Evolutionary conservation across 2,797 vertebrate genomes (phyloP).

Genomic region (Enteromius paludinosus): DNA sequence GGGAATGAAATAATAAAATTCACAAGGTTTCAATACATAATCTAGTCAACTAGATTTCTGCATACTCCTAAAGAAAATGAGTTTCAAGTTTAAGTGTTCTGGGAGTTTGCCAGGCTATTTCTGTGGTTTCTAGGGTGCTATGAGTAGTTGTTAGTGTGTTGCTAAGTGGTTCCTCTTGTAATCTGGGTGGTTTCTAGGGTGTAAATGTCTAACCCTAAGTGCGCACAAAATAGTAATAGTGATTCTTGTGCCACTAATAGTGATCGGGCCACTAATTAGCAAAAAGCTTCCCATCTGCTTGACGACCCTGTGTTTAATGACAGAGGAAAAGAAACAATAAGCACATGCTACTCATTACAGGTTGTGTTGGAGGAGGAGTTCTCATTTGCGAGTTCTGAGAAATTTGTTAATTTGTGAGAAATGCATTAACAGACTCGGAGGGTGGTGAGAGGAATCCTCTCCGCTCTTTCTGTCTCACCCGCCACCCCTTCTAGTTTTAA

Average conservation of each 20-base stretch:
- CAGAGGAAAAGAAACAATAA: background rate
- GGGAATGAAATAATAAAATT: constrained; percentile 10
- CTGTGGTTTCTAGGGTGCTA: background rate
- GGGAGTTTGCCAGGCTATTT: background rate
- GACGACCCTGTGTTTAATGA: background rate
- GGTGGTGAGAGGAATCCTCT: constrained; percentile 22
- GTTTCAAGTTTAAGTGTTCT: background rate
- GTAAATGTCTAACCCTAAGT: background rate
- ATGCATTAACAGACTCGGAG: background rate
- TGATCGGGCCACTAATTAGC: constrained; percentile 6
- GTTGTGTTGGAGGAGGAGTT: constrained; percentile 11
- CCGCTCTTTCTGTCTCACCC: background rate
- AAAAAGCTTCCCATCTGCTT: background rate
- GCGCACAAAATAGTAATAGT: background rate
- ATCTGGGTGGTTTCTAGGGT: background rate
- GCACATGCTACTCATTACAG: constrained; percentile 23
- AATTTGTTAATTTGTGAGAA: constrained; percentile 30
- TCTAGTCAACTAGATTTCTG: background rate
- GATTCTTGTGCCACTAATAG: no score
- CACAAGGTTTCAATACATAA: background rate
- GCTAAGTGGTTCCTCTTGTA: background rate
- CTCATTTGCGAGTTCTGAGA: constrained; percentile 9
- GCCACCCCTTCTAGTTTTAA: background rate
- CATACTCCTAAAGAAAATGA: background rate
- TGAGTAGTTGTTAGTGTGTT: background rate